Evolutionary conservation across 2,888 invertebrate genomes (phyloP).

Genomic region (Muschampia plurimacula): DNA sequence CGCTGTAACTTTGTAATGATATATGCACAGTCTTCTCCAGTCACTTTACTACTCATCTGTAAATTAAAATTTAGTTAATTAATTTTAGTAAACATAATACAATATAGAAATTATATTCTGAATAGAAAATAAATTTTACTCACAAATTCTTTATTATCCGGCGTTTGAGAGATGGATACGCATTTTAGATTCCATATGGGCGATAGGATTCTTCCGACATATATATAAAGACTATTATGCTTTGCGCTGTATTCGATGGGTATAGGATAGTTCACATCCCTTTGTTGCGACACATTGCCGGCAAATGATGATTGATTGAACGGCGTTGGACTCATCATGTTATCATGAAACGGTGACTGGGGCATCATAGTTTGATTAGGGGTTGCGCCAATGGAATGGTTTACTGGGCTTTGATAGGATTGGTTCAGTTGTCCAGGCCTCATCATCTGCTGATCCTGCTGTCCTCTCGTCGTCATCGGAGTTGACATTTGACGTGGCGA

Average conservation of each 20-base stretch:
- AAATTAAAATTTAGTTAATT: constrained; percentile 45
- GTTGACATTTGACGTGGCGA: constrained; percentile 81
- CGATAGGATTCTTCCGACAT: constrained; percentile 94
- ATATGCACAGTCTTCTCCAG: constrained; percentile 89
- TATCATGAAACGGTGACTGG: constrained; percentile 70
- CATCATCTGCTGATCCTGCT: constrained; percentile 67
- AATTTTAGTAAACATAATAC: not conserved
- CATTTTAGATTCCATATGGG: constrained; percentile 95
- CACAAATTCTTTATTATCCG: constrained; percentile 85
- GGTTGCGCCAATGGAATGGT: constrained; percentile 67
- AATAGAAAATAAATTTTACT: constrained; percentile 57
- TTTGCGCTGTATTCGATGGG: constrained; percentile 88
- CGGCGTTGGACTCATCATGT: constrained; percentile 62
- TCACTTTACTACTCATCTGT: constrained; percentile 89
- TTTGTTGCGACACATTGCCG: constrained; percentile 69
- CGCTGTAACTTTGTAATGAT: constrained; percentile 91
- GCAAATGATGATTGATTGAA: constrained; percentile 74
- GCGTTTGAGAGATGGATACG: constrained; percentile 85
- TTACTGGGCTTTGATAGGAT: constrained; percentile 64
- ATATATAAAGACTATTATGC: constrained; percentile 97
- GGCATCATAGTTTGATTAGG: constrained; percentile 66
- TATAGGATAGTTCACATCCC: constrained; percentile 67
- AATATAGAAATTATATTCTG: not conserved
- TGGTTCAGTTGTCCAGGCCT: constrained; percentile 69
- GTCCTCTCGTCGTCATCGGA: constrained; percentile 73